Evolutionary conservation across 2,797 vertebrate species (phyloP).

Genomic region (Phrynocephalus forsythii): DNA sequence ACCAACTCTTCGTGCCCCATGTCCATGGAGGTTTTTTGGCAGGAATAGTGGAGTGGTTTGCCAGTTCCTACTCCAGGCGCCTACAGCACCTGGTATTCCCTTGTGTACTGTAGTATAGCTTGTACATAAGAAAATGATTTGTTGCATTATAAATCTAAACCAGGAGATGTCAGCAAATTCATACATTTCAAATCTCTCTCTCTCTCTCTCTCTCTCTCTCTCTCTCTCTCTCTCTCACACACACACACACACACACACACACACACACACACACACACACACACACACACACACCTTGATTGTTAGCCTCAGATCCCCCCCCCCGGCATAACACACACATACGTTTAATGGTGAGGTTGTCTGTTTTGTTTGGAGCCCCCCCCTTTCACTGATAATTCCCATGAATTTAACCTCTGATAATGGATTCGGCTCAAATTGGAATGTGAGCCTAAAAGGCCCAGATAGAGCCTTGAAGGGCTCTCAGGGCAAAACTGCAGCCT

Average conservation of each 20-base stretch:
- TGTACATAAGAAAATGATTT: background rate
- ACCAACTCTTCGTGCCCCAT: no score
- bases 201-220: background rate
- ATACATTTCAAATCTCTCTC: background rate
- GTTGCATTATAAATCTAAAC: background rate
- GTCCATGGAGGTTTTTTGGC: no score
- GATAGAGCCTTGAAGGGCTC: background rate
- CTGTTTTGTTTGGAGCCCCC: background rate
- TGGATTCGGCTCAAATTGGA: background rate
- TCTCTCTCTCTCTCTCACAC: no score
- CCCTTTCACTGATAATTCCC: background rate
- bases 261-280: no score
- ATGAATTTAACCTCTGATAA: background rate
- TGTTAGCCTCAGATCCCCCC: background rate
- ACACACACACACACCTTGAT: no score
- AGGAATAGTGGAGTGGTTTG: no score
- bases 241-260: no score
- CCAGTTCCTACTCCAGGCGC: no score
- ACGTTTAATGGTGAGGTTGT: background rate
- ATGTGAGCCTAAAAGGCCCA: background rate
- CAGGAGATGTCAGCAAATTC: slow-evolving; percentile 77
- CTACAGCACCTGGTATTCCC: no score
- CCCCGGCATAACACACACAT: no score
- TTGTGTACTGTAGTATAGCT: no score
- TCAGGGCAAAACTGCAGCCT: background rate